Evolutionary conservation across 2,888 invertebrate genomes (phyloP).

Genomic region (Charanyca ferruginea): DNA sequence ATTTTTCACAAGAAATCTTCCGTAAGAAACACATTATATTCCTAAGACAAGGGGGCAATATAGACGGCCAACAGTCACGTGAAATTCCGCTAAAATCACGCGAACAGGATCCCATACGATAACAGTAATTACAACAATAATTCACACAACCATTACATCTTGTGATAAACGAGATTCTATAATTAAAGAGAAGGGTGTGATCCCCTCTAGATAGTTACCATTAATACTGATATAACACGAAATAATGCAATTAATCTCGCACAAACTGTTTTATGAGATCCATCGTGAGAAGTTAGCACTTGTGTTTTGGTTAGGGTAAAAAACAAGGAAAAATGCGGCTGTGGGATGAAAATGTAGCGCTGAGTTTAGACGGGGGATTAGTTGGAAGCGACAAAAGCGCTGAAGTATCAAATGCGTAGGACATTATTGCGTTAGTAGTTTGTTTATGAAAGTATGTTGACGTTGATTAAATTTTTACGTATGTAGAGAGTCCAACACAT

Average conservation of each 20-base stretch:
- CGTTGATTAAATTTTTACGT: neutral
- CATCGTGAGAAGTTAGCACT: slow-evolving; percentile 87
- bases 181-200: slow-evolving; percentile 85
- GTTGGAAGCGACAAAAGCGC: neutral
- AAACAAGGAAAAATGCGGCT: slow-evolving; percentile 73
- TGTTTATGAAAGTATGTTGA: neutral
- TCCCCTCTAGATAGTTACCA: slow-evolving; percentile 81
- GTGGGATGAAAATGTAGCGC: slow-evolving; percentile 37
- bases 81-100: slow-evolving; percentile 7
- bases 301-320: slow-evolving; percentile 78
- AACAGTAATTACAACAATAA: slow-evolving; percentile 81
- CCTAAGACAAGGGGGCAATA: too few species aligned
- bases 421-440: neutral
- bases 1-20: too few species aligned
- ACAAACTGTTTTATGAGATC: slow-evolving; percentile 82
- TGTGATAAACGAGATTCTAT: slow-evolving; percentile 85
- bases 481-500: too few species aligned
- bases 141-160: slow-evolving; percentile 80
- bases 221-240: slow-evolving; percentile 88
- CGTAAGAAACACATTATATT: too few species aligned
- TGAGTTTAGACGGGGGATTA: slow-evolving; percentile 33
- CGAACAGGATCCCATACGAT: slow-evolving; percentile 49
- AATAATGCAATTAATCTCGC: slow-evolving; percentile 89
- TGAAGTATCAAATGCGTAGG: neutral
- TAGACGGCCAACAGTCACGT: neutral